Base-by-base conservation (phyloP, 1,140 invertebrate genomes). In the Drosophila asahinai region DNA sequence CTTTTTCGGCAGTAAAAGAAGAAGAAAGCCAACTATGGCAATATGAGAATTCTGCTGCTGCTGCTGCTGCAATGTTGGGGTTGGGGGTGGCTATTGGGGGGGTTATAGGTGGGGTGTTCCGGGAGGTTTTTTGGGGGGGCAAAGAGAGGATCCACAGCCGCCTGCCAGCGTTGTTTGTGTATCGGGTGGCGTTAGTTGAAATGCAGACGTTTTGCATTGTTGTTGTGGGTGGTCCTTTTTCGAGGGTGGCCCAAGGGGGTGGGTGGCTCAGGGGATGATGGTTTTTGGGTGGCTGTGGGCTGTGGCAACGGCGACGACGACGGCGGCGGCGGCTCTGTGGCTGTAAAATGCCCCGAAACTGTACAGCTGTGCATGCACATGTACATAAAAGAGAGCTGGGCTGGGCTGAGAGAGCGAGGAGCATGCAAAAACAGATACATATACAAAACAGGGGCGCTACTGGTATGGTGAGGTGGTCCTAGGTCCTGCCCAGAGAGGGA, bases 191-290 rank as follows among this genome's bases (percentile, higher is more conserved):
- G 80, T 89, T 90, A 90, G 84, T 90, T 90, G 84, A 89, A 89
- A 89, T 89, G 86, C 84, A 89, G 84, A 89, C 84, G 81, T 75
- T 90, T 89, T 89, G 86, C 86, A 90, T 90, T 89, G 84, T 87
- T 87, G 84, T 87, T 80, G 77, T 66, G 61, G 78, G 77, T 79
- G 77, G 76, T 52, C 67, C 49, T 47, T 45, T 67, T 61, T 72
- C 36, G 59, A 63, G 67, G 81, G 22, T 30, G 33, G 22, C 11
- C 54, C 54, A 57, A 38, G 48, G 40, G 19, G 45, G 43, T 54
- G 19, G 45, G 43, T 54, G 47, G 47, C 22, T 30, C 36, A 38
- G 67, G 40, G 74, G 73, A 47, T 76, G 72, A 47, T 76, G 78
- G 82, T 78, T 70, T 55, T 33, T 47, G 65, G 65, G 38, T 43